A percentile compares a stretch with the other conserved stretches of the same genome.
Evolutionary conservation across 2,113 vertebrate species (phyloP).

Genomic region (Rhynchomys soricoides): DNA sequence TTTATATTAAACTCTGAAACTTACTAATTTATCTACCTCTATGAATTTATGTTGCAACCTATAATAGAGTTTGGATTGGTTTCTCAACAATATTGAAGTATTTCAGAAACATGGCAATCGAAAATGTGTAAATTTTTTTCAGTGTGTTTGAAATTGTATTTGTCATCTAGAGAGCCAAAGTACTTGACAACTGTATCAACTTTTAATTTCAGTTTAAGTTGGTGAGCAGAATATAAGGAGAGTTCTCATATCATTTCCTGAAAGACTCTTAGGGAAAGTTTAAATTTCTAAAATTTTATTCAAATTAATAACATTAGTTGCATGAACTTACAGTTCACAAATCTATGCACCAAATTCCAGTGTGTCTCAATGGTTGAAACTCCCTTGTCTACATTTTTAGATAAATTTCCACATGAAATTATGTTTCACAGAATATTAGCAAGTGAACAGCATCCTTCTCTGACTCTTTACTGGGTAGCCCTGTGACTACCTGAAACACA

Average conservation of each 20-base stretch:
- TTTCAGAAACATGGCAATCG: not conserved
- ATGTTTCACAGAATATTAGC: slow-evolving; percentile 44
- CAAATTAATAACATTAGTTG: not conserved
- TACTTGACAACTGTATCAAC: not conserved
- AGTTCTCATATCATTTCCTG: not conserved
- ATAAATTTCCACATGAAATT: slow-evolving; percentile 29
- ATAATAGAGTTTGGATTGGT: not conserved
- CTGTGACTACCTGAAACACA: slow-evolving; percentile 31
- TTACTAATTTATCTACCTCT: not conserved
- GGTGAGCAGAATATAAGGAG: not conserved
- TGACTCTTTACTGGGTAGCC: not conserved
- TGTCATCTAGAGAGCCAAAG: not conserved
- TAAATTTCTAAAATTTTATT: slow-evolving; percentile 23
- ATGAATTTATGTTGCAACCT: not conserved
- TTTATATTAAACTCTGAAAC: not conserved
- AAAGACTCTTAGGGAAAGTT: not conserved
- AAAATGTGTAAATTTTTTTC: not conserved
- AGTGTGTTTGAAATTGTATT: not conserved
- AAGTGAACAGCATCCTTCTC: slow-evolving; percentile 13
- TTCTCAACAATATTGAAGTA: not conserved
- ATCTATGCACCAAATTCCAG: not conserved
- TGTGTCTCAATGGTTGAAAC: not conserved
- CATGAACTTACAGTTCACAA: not conserved
- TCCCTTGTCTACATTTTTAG: not conserved
- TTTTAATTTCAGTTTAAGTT: not conserved